Percentiles rank a stretch among this genome's conserved stretches.
Conservation (phyloP, 2,888 invertebrate species). For the Mamestra brassicae region DNA sequence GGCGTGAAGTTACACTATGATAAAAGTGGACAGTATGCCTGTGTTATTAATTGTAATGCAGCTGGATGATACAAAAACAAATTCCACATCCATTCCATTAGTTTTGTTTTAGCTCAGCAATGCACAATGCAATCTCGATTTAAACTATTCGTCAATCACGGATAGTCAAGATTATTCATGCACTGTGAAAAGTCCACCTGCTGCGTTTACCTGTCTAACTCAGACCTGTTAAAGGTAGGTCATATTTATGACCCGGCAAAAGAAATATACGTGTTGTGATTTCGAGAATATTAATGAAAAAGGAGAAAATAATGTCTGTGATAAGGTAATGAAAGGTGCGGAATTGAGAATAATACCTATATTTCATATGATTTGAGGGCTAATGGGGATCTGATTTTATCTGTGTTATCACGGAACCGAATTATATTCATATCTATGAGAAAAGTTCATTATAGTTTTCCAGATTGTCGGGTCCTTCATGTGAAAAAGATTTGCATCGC, state of each 20-base stretch:
- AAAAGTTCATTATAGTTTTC: no score
- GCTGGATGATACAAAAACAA: no score
- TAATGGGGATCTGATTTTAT: background rate
- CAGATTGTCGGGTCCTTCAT: no score
- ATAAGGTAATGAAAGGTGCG: constrained; percentile 49
- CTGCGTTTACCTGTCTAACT: constrained; percentile 10
- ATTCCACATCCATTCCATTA: background rate
- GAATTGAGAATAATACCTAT: constrained; percentile 34
- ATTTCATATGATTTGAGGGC: constrained; percentile 24
- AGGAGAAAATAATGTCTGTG: constrained; percentile 41
- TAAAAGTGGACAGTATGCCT: no score
- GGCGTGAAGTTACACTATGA: no score
- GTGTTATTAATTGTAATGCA: no score
- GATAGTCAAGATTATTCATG: no score
- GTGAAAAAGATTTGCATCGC: no score
- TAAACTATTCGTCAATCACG: background rate
- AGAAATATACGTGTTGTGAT: constrained; percentile 68
- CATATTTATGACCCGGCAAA: constrained; percentile 62
- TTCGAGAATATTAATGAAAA: constrained; percentile 60
- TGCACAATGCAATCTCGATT: no score
- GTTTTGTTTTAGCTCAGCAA: background rate
- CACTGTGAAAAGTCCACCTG: constrained; percentile 29
- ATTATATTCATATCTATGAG: no score
- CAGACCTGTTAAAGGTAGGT: constrained; percentile 46
- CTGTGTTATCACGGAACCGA: no score